Base-by-base conservation (phyloP, 2,888 invertebrate genomes). In the Selenia dentaria region DNA sequence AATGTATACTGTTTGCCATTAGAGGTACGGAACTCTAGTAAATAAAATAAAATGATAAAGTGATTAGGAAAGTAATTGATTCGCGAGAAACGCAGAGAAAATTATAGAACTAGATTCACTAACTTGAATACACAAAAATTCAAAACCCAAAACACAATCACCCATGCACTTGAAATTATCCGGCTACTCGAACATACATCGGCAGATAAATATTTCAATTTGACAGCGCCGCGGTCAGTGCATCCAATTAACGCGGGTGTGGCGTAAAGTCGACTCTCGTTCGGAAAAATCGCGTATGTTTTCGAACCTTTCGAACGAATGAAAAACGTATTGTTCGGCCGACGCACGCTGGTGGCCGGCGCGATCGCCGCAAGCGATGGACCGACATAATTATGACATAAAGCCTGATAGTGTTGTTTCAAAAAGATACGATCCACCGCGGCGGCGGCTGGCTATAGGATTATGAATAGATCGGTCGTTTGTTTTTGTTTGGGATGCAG, bases 221-320 rank as follows among this genome's bases (percentile, higher is more conserved):
- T 58, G 59, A 59, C 62, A 62, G 66, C 66, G 64, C 67, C 68
- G 79, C 79, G 83, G 81, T 80, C 79, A 77, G 70, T 75, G 81
- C 80, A 77, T 83, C 80, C 84, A 85, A 85, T 86, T 84, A 83
- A 77, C 74, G 68, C 72, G 70, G 70, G 69, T 72, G 70, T 59
- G 57, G 64, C 57, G 26, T 47, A 59, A 65, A 71, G 64, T 72
- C 59, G 62, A 55, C 37, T 53, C 66, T 52, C 66, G 69, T 69
- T 35, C 29, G 26, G 26, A 40, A 39, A 43, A 40, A 27, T 28
- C 29, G 16, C 29, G 24, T 29, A 29, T 38, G 25, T 18, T 34
- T 71, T 75, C 68, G 74, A 79, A 83, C 14, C 28, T 71, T 70
- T 70, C 62, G 47, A 46, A 52, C 46, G 60, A 67, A 67, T 74